Evolutionary conservation across 2,888 invertebrate genomes (phyloP).

Genomic region (Galerucella nymphaeae): DNA sequence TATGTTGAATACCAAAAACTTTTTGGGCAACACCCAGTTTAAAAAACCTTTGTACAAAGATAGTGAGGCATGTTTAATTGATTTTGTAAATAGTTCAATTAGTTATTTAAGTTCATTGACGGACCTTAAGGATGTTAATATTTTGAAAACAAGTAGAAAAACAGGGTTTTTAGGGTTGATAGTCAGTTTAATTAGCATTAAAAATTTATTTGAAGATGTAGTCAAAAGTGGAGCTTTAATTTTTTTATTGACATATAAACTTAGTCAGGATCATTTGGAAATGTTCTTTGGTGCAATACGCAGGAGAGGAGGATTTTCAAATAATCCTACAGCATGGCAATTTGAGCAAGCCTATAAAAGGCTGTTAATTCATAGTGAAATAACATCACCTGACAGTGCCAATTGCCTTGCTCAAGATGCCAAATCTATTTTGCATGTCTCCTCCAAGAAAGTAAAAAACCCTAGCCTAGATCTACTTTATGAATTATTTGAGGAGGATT

Average conservation of each 20-base stretch:
- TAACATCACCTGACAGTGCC: too few relatives aligned
- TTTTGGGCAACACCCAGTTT: slow-evolving; percentile 26
- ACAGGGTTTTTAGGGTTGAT: slow-evolving; percentile 42
- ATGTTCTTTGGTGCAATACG: slow-evolving; percentile 7
- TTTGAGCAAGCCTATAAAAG: too few relatives aligned
- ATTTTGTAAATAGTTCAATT: too few relatives aligned
- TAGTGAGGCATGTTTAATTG: too few relatives aligned
- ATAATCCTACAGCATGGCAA: too few relatives aligned
- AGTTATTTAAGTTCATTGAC: too few relatives aligned
- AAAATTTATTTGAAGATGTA: slow-evolving; percentile 9
- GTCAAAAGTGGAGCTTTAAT: slow-evolving; percentile 2
- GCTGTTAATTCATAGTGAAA: too few relatives aligned
- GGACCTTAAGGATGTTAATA: slow-evolving; percentile 24
- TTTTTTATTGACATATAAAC: slow-evolving; percentile 27
- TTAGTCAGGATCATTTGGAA: slow-evolving; percentile 34
- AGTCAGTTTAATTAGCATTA: slow-evolving; percentile 14
- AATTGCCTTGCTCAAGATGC: too few relatives aligned
- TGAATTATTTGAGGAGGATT: slow-evolving; percentile 22
- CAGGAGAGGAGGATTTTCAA: too few relatives aligned
- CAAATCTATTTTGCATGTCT: too few relatives aligned
- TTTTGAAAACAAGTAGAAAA: slow-evolving; percentile 32
- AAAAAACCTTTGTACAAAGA: slow-evolving; percentile 30
- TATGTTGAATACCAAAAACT: slow-evolving; percentile 39
- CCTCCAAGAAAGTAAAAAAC: too few relatives aligned
- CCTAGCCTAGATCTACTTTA: neutral